Evolutionary conservation across 2,888 invertebrate species (phyloP).

Genomic region (Drosophila nigritarsus): DNA sequence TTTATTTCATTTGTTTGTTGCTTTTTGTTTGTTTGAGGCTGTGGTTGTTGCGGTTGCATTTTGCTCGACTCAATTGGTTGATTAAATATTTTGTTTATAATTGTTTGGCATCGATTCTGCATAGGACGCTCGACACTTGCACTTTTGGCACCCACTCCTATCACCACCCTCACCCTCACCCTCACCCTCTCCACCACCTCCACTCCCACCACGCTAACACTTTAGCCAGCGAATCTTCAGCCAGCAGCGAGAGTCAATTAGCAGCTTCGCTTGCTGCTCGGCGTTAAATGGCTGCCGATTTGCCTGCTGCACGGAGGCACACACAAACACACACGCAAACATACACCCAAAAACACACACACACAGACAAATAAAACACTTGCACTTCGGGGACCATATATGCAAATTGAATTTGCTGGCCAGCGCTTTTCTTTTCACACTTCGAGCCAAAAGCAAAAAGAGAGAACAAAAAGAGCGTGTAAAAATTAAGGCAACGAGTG

Average conservation of each 20-base stretch:
- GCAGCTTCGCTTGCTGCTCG: slow-evolving; percentile 61
- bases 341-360: slow-evolving; percentile 22
- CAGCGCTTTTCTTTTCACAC: slow-evolving; percentile 73
- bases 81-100: slow-evolving; percentile 53
- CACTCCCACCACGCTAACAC: not conserved
- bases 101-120: slow-evolving; percentile 44
- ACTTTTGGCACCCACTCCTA: slow-evolving; percentile 38
- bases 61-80: slow-evolving; percentile 30
- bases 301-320: slow-evolving; percentile 20
- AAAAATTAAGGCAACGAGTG: slow-evolving; percentile 59
- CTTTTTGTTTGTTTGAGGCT: slow-evolving; percentile 10
- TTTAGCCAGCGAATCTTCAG: slow-evolving; percentile 6
- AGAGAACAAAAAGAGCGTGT: slow-evolving; percentile 23
- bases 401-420: slow-evolving; percentile 75
- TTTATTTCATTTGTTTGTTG: slow-evolving; percentile 7
- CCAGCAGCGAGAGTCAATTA: slow-evolving; percentile 63
- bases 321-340: slow-evolving; percentile 8
- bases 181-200: not conserved
- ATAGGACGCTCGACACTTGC: slow-evolving; percentile 41
- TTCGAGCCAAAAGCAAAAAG: slow-evolving; percentile 38
- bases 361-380: slow-evolving; percentile 13
- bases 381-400: slow-evolving; percentile 57
- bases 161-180: not conserved
- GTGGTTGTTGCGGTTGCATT: slow-evolving; percentile 19
- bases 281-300: slow-evolving; percentile 70